Base-by-base conservation (phyloP, 2,113 vertebrate species). In the Ibidorhyncha struthersii region DNA sequence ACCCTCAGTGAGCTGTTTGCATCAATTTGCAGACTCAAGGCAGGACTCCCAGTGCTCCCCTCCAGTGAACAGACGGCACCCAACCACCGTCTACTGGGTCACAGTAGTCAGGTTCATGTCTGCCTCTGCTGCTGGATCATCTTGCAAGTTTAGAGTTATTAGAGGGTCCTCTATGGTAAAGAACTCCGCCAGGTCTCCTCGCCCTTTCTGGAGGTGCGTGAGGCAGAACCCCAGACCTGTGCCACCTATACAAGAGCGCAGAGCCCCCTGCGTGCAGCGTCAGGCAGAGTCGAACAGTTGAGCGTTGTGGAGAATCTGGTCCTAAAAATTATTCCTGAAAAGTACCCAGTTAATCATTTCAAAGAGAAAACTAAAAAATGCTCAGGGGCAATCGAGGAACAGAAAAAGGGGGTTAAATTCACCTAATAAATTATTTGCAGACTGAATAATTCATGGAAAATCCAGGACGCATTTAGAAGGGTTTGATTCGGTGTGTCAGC, bases 341-440 rank as follows among this genome's bases (percentile, higher is more conserved):
- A 89, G 38, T 63, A 77, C 32, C 32, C 47, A 55, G 53, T 91
- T 93, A 85, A 76, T 76, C 27, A 85, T 92, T 93, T 96, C 91
- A 93, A 93, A 97, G 73, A 58, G 73, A 73, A 96, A 93, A 77
- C 63, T 79, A n/a, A 69, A 76, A 86, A 90, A 47, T 85, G 56
- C 69, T 96, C 69, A 45, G 49, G 86, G 89, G 61, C 83, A 94
- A 89, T 47, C 77, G 70, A 29, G 29, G 86, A 96, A 85, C 61
- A 95, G 83, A 82, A 95, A 95, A 97, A 58, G 61, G 43, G 89
- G 83, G 83, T 62, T 96, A 97, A 89, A 94, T 89, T 93, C 89
- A 95, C 66, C 91, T 96, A 87, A 94, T 91, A 53, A 97, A 91
- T 94, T 95, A 94, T 94, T 89, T 96, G 80, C 84, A 93, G 74